Base-by-base conservation (phyloP, 2,888 invertebrate genomes). In the Bellardia pandia region DNA sequence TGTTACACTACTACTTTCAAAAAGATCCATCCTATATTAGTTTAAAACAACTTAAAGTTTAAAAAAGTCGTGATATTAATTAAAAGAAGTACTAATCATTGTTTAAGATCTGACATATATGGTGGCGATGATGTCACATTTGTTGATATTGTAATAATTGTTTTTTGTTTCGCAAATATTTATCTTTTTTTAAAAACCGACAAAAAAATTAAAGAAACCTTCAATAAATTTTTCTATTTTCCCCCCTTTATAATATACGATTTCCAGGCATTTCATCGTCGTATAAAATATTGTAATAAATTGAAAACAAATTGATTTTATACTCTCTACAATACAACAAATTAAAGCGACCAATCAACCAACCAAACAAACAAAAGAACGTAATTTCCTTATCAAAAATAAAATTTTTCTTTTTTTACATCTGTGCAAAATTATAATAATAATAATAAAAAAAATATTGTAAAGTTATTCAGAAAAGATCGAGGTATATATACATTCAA, bases 381-480 rank as follows among this genome's bases (percentile, higher is more conserved):
- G 62, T 69, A 69, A 85, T 68, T 79, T 79, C 23, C 78, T 85
- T 79, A 85, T 78, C 74, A 79, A 62, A 78, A 75, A 48, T 16
- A 37, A 11, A 66, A 66, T 16, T 40, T 56, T 71, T 33, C 37
- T 42, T 42, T 58, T 23, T 71, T 16, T 51, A n/a, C n/a, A 64
- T n/a, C 48, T 69, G 42, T 7, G 62, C 45, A 66, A 78, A 69
- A 23, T 42, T 16, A 62, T 62, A 23, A 51, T 16, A 68, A 56
- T 58, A 16, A 76, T 14, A 14, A 30, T 14, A 64, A 48, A 8
- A 48, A 75, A 69, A 56, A 16, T 23, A 56, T 72, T 77, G 16
- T 16, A 53, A 53, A 45, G 37, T 37, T 37, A 37, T 37, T 37
- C 4, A 37, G 37, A 13, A 45, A 45, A 45, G 6, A 76, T 48